Evolutionary conservation across 2,113 vertebrate species (phyloP).

Genomic region (Sorex fumeus): DNA sequence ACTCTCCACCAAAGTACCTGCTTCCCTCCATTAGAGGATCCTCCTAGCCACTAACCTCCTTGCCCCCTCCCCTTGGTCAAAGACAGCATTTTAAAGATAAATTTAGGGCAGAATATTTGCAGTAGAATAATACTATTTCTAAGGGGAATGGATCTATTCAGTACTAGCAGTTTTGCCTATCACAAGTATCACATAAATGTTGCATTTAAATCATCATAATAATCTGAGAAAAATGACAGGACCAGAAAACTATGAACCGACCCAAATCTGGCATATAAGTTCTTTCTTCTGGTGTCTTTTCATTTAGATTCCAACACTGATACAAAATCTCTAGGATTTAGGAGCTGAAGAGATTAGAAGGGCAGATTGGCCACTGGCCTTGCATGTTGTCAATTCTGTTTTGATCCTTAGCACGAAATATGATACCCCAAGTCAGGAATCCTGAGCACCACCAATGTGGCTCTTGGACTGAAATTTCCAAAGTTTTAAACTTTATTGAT

Average conservation of each 20-base stretch:
- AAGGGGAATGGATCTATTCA: conserved; percentile 1
- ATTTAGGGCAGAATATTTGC: not conserved
- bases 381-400: too few relatives aligned
- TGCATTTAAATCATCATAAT: conserved; percentile 54
- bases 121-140: not conserved
- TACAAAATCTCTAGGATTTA: conserved; percentile 20
- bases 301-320: conserved; percentile 62
- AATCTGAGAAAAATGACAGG: conserved; percentile 53
- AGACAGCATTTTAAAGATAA: conserved; percentile 28
- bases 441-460: too few relatives aligned
- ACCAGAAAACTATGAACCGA: conserved; percentile 55
- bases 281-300: conserved; percentile 60
- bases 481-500: conserved; percentile 59
- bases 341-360: too few relatives aligned
- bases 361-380: too few relatives aligned
- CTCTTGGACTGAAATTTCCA: conserved; percentile 43
- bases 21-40: too few relatives aligned
- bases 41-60: too few relatives aligned
- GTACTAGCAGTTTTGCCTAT: not conserved
- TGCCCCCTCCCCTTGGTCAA: too few relatives aligned
- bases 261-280: conserved; percentile 20
- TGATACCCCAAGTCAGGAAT: too few relatives aligned
- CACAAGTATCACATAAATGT: conserved; percentile 22
- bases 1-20: too few relatives aligned
- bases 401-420: too few relatives aligned